Evolutionary conservation across 2,797 vertebrate species (phyloP).

Genomic region (Balearica regulorum): DNA sequence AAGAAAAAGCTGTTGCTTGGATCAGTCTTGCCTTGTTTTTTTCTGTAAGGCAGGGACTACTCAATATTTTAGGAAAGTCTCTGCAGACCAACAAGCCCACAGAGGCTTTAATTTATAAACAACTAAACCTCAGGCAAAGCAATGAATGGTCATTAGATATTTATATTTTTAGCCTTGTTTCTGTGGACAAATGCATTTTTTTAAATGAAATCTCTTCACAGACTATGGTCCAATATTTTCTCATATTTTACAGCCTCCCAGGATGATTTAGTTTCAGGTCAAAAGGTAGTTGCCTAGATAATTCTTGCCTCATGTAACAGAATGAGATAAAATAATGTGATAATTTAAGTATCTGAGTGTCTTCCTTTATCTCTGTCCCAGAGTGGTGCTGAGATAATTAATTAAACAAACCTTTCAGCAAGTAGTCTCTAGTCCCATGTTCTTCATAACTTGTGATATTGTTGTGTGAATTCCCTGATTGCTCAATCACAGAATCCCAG

Average conservation of each 20-base stretch:
- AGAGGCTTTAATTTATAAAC: background rate
- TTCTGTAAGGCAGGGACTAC: background rate
- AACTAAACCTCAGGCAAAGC: background rate
- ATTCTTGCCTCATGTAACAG: background rate
- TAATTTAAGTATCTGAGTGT: background rate
- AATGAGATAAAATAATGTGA: background rate
- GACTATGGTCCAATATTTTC: background rate
- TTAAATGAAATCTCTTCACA: background rate
- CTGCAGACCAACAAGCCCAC: background rate
- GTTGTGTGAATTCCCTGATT: background rate
- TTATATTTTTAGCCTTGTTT: background rate
- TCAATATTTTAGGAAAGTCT: background rate
- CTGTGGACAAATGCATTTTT: background rate
- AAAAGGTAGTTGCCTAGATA: background rate
- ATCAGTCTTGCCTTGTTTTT: background rate
- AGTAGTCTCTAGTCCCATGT: background rate
- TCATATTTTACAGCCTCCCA: background rate
- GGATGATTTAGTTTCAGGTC: background rate
- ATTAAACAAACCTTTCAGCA: background rate
- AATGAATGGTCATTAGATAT: background rate
- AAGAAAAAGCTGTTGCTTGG: background rate
- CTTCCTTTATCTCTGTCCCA: background rate
- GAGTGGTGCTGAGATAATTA: background rate
- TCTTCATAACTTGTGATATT: background rate
- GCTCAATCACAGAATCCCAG: background rate